Conservation (phyloP, 1,140 invertebrate species). For the Megalopta genalis region DNA sequence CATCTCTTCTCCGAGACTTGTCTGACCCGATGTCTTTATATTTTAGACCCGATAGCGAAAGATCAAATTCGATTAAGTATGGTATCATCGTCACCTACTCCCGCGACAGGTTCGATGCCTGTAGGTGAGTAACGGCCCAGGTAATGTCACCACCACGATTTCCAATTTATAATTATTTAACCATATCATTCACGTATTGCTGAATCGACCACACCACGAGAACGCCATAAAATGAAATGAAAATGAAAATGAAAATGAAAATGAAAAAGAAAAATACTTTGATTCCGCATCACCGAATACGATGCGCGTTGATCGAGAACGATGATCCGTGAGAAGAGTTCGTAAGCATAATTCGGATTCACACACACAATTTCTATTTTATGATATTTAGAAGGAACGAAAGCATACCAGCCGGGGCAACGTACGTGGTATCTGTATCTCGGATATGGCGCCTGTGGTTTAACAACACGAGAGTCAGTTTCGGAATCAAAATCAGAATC, state of each 20-base stretch:
- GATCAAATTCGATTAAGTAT: conserved; percentile 88
- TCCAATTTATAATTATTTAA: conserved; percentile 71
- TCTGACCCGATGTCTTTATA: background rate
- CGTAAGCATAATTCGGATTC: conserved; percentile 22
- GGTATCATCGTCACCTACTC: conserved; percentile 86
- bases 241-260: no score
- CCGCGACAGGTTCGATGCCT: conserved; percentile 84
- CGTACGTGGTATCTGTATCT: conserved; percentile 21
- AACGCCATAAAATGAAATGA: conserved; percentile 20
- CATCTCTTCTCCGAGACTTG: background rate
- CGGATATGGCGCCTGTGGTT: conserved; percentile 1
- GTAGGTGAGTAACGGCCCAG: conserved; percentile 84
- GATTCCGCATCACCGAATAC: conserved; percentile 36
- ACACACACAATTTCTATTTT: conserved; percentile 35
- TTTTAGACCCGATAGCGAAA: conserved; percentile 93
- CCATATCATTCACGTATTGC: conserved; percentile 48
- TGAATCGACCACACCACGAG: conserved; percentile 41
- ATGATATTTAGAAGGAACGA: conserved; percentile 38
- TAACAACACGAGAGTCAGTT: conserved; percentile 15
- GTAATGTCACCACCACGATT: conserved; percentile 79
- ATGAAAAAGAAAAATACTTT: background rate
- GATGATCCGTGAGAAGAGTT: conserved; percentile 24
- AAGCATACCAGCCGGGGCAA: background rate
- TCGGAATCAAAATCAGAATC: conserved; percentile 7
- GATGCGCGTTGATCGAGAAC: conserved; percentile 37